These are phyloP conservation scores for Simalia tracyae DNA, from an alignment of 2,797 vertebrate genomes.

Conservation along the genomic window DNA sequence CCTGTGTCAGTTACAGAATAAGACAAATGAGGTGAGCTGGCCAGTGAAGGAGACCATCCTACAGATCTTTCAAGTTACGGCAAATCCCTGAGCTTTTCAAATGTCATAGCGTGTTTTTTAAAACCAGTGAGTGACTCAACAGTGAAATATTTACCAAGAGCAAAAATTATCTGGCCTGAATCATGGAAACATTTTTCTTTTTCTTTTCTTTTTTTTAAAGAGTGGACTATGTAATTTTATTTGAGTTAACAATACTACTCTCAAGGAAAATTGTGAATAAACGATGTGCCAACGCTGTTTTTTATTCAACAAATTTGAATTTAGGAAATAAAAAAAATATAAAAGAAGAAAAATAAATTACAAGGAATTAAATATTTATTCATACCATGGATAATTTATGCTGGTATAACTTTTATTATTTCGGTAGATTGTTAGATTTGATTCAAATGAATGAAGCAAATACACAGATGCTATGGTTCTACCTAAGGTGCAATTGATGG, in stretches of 20 bases:
- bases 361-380: not conserved
- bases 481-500: not conserved
- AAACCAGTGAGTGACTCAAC: not conserved
- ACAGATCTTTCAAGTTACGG: not conserved
- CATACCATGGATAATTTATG: not conserved
- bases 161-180: not conserved
- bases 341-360: constrained; percentile 5
- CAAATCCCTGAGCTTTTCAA: not conserved
- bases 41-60: not conserved
- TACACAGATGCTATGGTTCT: not conserved
- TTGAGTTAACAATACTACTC: not conserved
- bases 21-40: not conserved
- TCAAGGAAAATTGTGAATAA: not conserved
- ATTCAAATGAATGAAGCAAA: not conserved
- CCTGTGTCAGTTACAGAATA: not conserved
- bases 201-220: not conserved
- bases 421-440: not conserved
- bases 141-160: not conserved
- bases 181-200: not conserved
- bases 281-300: not conserved
- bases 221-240: not conserved
- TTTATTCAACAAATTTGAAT: not conserved
- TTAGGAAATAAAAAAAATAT: not conserved
- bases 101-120: not conserved
- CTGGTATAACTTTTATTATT: not conserved